Conservation (phyloP, 64 coral and sea anemone species). For the Pocillopora damicornis region DNA sequence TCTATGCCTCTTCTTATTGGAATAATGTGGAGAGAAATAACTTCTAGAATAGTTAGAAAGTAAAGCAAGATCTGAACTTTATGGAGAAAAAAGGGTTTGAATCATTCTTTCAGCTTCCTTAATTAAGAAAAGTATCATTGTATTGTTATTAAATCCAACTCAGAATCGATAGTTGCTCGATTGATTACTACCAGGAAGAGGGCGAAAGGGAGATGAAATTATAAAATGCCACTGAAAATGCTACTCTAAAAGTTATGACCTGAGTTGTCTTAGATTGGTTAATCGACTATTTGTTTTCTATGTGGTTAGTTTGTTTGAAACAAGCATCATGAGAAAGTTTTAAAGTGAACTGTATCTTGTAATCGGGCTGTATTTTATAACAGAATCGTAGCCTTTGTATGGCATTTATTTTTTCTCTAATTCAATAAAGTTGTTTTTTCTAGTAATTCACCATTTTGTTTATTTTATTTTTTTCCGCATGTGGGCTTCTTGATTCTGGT, state of each 20-base stretch:
- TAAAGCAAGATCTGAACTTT: background rate
- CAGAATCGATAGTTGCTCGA: background rate
- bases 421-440: conserved; percentile 39
- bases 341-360: conserved; percentile 14
- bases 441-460: background rate
- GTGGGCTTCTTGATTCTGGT: background rate
- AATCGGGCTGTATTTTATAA: conserved; percentile 7
- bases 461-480: background rate
- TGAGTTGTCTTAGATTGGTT: background rate
- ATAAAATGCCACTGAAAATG: background rate
- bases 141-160: background rate
- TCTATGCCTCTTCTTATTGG: background rate
- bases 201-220: background rate
- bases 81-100: background rate
- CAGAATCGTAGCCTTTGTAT: conserved; percentile 10
- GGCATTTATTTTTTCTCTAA: conserved; percentile 2
- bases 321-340: background rate
- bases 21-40: background rate
- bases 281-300: background rate
- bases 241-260: background rate
- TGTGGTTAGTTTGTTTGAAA: background rate
- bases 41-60: background rate
- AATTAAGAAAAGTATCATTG: background rate
- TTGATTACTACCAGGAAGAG: background rate
- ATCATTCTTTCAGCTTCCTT: background rate